These are phyloP conservation scores for Euborellia annulipes DNA, from an alignment of 1,140 invertebrate genomes.

Conservation along the genomic window DNA sequence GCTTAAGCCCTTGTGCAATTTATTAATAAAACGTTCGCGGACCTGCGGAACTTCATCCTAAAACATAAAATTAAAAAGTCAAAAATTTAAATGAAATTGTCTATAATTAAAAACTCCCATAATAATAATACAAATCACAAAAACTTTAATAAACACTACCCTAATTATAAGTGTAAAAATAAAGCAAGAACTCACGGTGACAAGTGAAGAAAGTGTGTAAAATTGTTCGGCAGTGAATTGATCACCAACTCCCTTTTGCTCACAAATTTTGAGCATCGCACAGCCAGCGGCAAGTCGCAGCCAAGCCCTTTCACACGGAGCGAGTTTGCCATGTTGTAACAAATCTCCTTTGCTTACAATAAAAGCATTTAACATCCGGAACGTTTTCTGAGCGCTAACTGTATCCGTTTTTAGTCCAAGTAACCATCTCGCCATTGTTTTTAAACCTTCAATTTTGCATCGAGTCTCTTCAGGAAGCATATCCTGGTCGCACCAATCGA, in stretches of 20 bases:
- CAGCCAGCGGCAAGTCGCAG: slow-evolving; percentile 77
- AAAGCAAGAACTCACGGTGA: slow-evolving; percentile 46
- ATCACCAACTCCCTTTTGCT: slow-evolving; percentile 89
- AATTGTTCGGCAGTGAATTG: slow-evolving; percentile 89
- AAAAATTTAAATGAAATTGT: slow-evolving; percentile 1
- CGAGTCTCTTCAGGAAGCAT: slow-evolving; percentile 78
- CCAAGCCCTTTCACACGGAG: slow-evolving; percentile 71
- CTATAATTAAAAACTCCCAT: slow-evolving; percentile 2
- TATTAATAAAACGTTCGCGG: slow-evolving; percentile 72
- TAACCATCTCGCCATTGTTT: slow-evolving; percentile 91
- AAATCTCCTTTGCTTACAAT: slow-evolving; percentile 79
- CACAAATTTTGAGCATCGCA: slow-evolving; percentile 91
- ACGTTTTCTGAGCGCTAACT: slow-evolving; percentile 83
- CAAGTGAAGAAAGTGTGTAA: slow-evolving; percentile 78
- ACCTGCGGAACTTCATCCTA: slow-evolving; percentile 82
- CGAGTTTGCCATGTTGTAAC: slow-evolving; percentile 35
- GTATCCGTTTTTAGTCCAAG: slow-evolving; percentile 77
- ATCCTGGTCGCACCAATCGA: slow-evolving; percentile 76
- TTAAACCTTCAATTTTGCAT: slow-evolving; percentile 87
- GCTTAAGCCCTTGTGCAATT: slow-evolving; percentile 78
- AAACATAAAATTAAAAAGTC: slow-evolving; percentile 13
- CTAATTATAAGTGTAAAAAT: slow-evolving; percentile 1
- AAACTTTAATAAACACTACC: too few species aligned
- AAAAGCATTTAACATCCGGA: slow-evolving; percentile 80
- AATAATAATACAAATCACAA: slow-evolving; percentile 2